Percentiles rank a stretch among this genome's conserved stretches.
Evolutionary conservation across 2,113 vertebrate genomes (phyloP).

Genomic region (Mirza zaza): DNA sequence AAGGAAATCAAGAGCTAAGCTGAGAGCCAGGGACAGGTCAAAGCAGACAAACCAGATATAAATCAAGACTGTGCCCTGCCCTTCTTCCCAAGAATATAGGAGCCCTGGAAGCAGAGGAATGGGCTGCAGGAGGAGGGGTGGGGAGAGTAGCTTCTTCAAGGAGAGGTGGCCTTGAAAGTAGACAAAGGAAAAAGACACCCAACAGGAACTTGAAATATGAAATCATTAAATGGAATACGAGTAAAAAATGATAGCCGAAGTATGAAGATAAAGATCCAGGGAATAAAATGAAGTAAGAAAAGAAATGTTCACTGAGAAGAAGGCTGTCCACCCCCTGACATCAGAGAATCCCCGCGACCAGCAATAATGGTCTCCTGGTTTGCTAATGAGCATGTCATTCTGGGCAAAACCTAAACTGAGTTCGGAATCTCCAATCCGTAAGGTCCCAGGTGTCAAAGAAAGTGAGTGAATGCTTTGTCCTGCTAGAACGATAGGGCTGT

Average conservation of each 20-base stretch:
- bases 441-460: constrained; percentile 33
- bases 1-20: constrained; percentile 42
- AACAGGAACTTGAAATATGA: constrained; percentile 24
- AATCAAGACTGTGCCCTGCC: constrained; percentile 29
- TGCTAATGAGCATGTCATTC: not conserved
- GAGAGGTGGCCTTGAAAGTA: not conserved
- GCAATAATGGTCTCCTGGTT: constrained; percentile 1
- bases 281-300: constrained; percentile 43
- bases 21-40: constrained; percentile 30
- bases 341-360: not conserved
- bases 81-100: constrained; percentile 37
- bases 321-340: not conserved
- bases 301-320: constrained; percentile 19
- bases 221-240: not conserved
- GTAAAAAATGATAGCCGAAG: not conserved
- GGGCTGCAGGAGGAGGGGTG: not conserved
- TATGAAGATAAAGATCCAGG: constrained; percentile 17
- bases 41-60: constrained; percentile 53
- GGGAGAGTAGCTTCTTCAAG: not conserved
- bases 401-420: constrained; percentile 7
- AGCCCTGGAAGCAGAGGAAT: not conserved
- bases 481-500: not conserved
- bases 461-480: constrained; percentile 8
- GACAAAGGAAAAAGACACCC: not conserved
- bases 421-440: not conserved